A percentile compares a stretch with the other conserved stretches of the same genome.
Conservation (phyloP, 1,140 invertebrate genomes). For the Drosophila yakuba region DNA sequence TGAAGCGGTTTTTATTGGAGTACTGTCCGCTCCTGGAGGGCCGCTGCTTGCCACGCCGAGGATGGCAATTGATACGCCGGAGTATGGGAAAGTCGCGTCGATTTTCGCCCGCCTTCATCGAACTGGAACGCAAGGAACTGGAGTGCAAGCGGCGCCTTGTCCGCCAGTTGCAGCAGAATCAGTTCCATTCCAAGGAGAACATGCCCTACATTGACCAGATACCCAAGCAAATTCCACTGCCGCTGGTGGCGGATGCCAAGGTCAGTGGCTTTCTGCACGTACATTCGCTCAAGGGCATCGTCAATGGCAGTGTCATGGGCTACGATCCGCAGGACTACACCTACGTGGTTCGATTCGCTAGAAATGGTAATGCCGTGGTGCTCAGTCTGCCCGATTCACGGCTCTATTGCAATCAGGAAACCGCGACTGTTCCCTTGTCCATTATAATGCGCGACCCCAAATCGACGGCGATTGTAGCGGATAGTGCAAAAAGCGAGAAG, state of each 20-base stretch:
- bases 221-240: constrained; percentile 38
- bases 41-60: constrained; percentile 30
- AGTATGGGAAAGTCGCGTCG: constrained; percentile 58
- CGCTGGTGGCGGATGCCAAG: constrained; percentile 21
- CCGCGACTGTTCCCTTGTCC: constrained; percentile 5
- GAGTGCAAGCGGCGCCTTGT: constrained; percentile 20
- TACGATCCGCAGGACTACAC: constrained; percentile 18
- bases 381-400: constrained; percentile 26
- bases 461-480: neutral
- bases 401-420: constrained; percentile 21
- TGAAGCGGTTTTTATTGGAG: constrained; percentile 24
- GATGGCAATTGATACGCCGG: constrained; percentile 55
- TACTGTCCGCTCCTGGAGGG: constrained; percentile 22
- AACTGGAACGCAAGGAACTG: constrained; percentile 19
- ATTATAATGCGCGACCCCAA: constrained; percentile 16
- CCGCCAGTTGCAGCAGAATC: constrained; percentile 37
- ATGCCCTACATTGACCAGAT: constrained; percentile 8
- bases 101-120: constrained; percentile 53
- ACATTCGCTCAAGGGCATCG: neutral
- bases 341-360: constrained; percentile 38
- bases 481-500: neutral
- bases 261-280: constrained; percentile 28
- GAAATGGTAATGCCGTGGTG: neutral
- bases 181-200: constrained; percentile 1
- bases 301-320: constrained; percentile 28